A percentile compares a stretch with the other conserved stretches of the same genome.
phyloP scores from a whole-genome alignment of 2,888 invertebrate genomes.

The Drosophila rellima region DNA sequence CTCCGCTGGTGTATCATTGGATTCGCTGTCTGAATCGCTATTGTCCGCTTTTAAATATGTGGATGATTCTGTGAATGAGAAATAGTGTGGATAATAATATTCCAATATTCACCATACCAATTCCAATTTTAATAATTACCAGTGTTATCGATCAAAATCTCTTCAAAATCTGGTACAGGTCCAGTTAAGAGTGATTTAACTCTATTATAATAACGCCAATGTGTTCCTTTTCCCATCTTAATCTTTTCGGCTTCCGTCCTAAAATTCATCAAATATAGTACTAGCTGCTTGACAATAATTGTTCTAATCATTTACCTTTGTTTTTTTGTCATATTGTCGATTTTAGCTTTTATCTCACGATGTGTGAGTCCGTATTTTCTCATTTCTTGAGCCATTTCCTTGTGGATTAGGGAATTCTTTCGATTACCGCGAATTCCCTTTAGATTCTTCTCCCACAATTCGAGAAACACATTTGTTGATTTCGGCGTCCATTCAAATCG shows the following conservation, averaged over 20 bases:
- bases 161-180: constrained; percentile 45
- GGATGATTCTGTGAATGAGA: constrained; percentile 14
- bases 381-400: constrained; percentile 54
- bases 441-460: constrained; percentile 61
- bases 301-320: constrained; percentile 37
- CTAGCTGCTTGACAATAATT: neutral
- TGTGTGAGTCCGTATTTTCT: constrained; percentile 36
- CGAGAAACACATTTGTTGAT: constrained; percentile 54
- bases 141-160: constrained; percentile 41
- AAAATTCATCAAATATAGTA: neutral
- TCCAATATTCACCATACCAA: neutral
- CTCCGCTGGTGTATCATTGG: neutral
- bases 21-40: constrained; percentile 18
- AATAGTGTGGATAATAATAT: neutral
- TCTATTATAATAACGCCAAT: constrained; percentile 54
- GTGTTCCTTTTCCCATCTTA: constrained; percentile 36
- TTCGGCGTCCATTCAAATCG: constrained; percentile 60
- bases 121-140: constrained; percentile 48
- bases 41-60: constrained; percentile 30
- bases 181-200: constrained; percentile 45
- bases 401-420: constrained; percentile 46
- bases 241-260: constrained; percentile 52
- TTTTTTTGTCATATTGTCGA: constrained; percentile 63
- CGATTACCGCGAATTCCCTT: constrained; percentile 44
- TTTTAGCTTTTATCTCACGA: constrained; percentile 57